Percentiles rank a stretch among this genome's conserved stretches.
Conservation (phyloP, 2,797 vertebrate species). For the Sebastes cheni region DNA sequence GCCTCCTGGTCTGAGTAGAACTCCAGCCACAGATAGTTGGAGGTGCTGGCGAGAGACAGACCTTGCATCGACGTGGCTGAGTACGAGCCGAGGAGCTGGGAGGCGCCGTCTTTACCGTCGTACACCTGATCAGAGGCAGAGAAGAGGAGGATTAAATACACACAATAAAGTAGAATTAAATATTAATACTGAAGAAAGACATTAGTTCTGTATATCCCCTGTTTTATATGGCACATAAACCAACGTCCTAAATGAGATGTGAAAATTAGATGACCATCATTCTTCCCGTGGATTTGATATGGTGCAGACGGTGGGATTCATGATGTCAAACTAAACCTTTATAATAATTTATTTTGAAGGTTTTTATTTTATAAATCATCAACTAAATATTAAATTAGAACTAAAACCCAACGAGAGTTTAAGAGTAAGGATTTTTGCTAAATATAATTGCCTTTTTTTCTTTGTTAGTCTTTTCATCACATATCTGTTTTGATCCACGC, state of each 20-base stretch:
- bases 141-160: background rate
- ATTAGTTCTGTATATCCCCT: slow-evolving; percentile 16
- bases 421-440: background rate
- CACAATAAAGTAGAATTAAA: slow-evolving; percentile 24
- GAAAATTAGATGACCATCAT: slow-evolving; percentile 15
- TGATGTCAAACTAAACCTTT: background rate
- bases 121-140: slow-evolving; percentile 87
- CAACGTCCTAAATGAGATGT: slow-evolving; percentile 25
- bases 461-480: background rate
- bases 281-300: slow-evolving; percentile 17
- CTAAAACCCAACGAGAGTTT: background rate
- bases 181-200: slow-evolving; percentile 27
- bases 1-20: slow-evolving; percentile 92
- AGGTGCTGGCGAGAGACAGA: slow-evolving; percentile 92
- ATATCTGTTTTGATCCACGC: background rate
- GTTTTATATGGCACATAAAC: slow-evolving; percentile 39
- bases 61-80: slow-evolving; percentile 88
- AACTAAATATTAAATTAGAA: background rate
- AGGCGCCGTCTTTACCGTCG: slow-evolving; percentile 92
- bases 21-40: slow-evolving; percentile 96
- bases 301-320: background rate
- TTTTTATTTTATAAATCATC: background rate
- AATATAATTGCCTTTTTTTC: background rate
- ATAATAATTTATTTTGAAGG: background rate
- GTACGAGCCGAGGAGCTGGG: slow-evolving; percentile 89